Conservation (phyloP, 2,113 vertebrate species). For the Casuarius casuarius region DNA sequence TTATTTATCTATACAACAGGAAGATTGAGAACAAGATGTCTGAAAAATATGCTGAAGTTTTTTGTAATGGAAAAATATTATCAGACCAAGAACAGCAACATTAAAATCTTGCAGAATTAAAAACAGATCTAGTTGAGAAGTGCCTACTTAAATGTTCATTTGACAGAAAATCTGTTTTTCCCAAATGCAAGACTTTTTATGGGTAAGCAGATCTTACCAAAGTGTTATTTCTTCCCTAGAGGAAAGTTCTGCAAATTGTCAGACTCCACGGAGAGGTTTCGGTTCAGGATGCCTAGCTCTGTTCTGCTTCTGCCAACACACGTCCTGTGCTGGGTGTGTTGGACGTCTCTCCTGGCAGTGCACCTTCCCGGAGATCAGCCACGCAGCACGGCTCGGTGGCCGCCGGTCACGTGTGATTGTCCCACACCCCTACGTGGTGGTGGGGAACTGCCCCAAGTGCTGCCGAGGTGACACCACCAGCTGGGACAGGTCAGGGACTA, state of each 20-base stretch:
- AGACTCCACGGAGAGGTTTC: background rate
- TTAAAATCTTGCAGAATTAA: background rate
- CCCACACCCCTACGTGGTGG: too few species aligned
- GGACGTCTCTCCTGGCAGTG: background rate
- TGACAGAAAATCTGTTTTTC: background rate
- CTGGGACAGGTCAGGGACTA: background rate
- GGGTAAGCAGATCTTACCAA: background rate
- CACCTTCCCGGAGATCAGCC: too few species aligned
- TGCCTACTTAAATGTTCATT: background rate
- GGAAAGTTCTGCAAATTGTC: background rate
- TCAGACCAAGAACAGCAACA: background rate
- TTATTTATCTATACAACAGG: background rate
- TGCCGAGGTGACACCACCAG: rapidly evolving
- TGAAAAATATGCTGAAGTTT: background rate
- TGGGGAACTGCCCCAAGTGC: background rate
- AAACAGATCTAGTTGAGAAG: background rate
- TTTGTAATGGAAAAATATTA: background rate
- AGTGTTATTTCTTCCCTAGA: background rate
- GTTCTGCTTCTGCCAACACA: background rate
- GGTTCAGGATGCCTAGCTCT: background rate
- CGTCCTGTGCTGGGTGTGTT: background rate
- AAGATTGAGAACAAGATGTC: background rate
- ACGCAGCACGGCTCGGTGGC: too few species aligned
- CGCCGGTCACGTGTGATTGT: too few species aligned
- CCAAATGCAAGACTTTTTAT: background rate